Evolutionary conservation across 2,113 vertebrate species (phyloP), one percentile per base, ranked within the genome.

Genomic region (Atractosteus spatula): DNA sequence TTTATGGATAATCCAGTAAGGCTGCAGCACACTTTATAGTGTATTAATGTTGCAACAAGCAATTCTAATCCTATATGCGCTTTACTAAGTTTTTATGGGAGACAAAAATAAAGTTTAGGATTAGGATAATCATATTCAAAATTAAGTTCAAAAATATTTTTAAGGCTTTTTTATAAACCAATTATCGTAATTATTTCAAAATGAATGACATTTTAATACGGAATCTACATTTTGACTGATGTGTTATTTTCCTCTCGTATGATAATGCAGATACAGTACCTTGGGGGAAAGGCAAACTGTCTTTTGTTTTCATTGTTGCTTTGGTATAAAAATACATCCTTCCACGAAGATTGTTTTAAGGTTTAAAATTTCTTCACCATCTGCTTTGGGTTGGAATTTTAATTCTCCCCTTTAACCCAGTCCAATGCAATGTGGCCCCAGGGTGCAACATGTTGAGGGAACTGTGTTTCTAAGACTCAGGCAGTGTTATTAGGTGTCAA

Each of bases 1-100:
- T 54, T 44, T 47, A 55, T 47, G 71, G 65, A 66, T 51, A 55
- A 66, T 72, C 55, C 13, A 55, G 62, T 66, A 42, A 56, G 54
- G 66, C 13, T 41, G 64, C 41, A 56, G 67, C 64, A 44, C 17
- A 42, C 16, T 16, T 56, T 43, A 51, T 0, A 55, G 54, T 42
- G n/a, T 12, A 7, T 11, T 43, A 41, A 12, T 42, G 41, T 41
- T 70, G 3, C 56, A 70, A 16, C 16, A 17, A n/a, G 16, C 55
- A 8, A 41, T 10, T 51, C 47, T 59, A 59, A 14, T n/a, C 56
- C 56, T n/a, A 4, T 7, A 12, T 4, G 13, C 3, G 56, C 11
- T 12, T 59, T 29, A 29, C 29, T 29, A 29, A 1, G 29, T 29
- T 29, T 29, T 29, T 29, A 29, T 29, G 29, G 29, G 29, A 29